A percentile compares a stretch with the other conserved stretches of the same genome.
These are phyloP conservation scores for Myiozetetes cayanensis DNA, from an alignment of 2,113 vertebrate genomes.

Conservation along the genomic window DNA sequence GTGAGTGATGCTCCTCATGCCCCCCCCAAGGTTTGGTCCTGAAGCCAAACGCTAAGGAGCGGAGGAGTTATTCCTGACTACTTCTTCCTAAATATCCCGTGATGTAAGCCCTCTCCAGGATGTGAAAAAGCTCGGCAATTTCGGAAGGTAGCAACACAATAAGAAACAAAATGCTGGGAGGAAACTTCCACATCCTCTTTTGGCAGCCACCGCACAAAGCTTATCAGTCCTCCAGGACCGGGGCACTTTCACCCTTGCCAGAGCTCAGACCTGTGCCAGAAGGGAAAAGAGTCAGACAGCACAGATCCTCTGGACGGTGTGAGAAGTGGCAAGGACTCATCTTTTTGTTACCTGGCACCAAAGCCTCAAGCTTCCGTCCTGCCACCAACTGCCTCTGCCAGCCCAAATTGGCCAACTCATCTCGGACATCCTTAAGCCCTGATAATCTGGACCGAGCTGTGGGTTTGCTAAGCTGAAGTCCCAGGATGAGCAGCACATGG, in stretches of 20 bases:
- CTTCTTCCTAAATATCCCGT: constrained; percentile 48
- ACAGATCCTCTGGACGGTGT: not conserved
- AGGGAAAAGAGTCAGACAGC: constrained; percentile 30
- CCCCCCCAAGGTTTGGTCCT: not conserved
- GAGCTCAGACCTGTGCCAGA: not conserved
- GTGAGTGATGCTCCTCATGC: not conserved
- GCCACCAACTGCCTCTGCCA: rapidly evolving
- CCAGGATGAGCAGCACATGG: not conserved
- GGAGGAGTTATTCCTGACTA: constrained; percentile 24
- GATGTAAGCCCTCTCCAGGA: constrained; percentile 52
- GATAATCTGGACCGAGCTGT: rapidly evolving
- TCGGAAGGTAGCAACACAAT: constrained; percentile 22
- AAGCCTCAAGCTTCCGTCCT: not conserved
- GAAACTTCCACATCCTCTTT: constrained; percentile 70
- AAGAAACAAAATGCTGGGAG: constrained; percentile 59
- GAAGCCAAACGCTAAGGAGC: not conserved
- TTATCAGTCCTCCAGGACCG: not conserved
- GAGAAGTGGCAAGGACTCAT: not conserved
- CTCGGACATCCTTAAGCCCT: not conserved
- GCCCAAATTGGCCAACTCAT: not conserved
- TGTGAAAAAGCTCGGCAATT: constrained; percentile 63
- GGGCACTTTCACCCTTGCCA: constrained; percentile 59
- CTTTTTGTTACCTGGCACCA: not conserved
- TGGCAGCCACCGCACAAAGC: not conserved
- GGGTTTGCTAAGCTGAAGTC: not conserved